These are phyloP conservation scores for Solea solea DNA, from an alignment of 2,113 vertebrate species.

Conservation along the genomic window DNA sequence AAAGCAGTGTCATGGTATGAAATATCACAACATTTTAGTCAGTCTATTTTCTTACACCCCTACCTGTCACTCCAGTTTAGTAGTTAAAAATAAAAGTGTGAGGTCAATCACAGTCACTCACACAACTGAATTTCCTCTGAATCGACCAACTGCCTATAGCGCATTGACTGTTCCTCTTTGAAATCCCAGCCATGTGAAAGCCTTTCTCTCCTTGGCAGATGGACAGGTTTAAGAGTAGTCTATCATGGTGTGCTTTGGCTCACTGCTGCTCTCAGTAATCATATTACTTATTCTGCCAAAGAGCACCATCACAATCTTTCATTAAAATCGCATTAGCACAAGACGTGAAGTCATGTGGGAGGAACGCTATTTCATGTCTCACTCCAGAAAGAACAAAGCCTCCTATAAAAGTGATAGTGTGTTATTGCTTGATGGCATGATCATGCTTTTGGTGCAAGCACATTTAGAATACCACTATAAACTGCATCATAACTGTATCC, in stretches of 20 bases:
- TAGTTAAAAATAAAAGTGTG: background rate
- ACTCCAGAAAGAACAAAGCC: conserved; percentile 30
- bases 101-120: conserved; percentile 2
- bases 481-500: background rate
- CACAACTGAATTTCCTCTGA: conserved; percentile 45
- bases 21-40: no score
- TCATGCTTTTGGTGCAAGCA: conserved; percentile 1
- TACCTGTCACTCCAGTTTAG: background rate
- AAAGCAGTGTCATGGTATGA: no score
- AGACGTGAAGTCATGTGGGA: conserved; percentile 67
- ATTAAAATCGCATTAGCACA: conserved; percentile 78
- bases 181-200: conserved; percentile 1
- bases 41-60: no score
- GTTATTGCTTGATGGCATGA: background rate
- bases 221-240: conserved; percentile 27
- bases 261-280: conserved; percentile 58
- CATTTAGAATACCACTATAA: background rate
- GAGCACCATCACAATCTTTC: conserved; percentile 73
- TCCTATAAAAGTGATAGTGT: conserved; percentile 27
- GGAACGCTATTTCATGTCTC: conserved; percentile 58
- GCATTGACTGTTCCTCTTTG: conserved; percentile 14
- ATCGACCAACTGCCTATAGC: conserved; percentile 16
- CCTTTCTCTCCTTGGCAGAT: conserved; percentile 44
- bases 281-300: conserved; percentile 65
- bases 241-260: conserved; percentile 65